Percentiles rank a stretch among this genome's conserved stretches.
phyloP scores from a whole-genome alignment of 2,888 invertebrate genomes.

The Selenia dentaria region DNA sequence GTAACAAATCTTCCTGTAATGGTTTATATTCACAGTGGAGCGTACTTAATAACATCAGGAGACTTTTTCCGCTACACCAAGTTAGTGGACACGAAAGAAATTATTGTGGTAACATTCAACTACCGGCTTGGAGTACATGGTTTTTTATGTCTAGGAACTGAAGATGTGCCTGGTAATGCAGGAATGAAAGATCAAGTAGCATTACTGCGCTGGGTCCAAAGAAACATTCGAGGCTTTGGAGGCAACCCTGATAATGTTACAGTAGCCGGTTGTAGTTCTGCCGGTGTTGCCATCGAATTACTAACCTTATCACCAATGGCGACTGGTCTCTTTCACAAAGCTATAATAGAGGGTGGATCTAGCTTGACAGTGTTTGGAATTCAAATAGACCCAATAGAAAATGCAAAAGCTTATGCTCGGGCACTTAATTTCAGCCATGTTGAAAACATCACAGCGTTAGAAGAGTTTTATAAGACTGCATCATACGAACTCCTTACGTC shows the following conservation, averaged over 20 bases:
- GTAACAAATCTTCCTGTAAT: constrained; percentile 30
- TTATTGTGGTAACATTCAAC: constrained; percentile 33
- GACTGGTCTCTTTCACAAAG: constrained; percentile 28
- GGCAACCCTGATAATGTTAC: constrained; percentile 33
- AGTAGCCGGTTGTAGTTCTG: constrained; percentile 26
- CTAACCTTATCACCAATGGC: constrained; percentile 24
- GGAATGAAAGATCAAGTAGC: constrained; percentile 35
- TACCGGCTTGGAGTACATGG: constrained; percentile 34
- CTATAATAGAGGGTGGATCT: constrained; percentile 28
- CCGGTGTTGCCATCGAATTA: constrained; percentile 24
- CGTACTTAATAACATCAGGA: constrained; percentile 18
- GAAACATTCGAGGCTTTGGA: constrained; percentile 32
- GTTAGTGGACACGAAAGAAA: constrained; percentile 18
- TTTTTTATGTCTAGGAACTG: constrained; percentile 36
- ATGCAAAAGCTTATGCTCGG: constrained; percentile 16
- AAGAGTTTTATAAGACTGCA: constrained; percentile 25
- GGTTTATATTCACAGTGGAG: constrained; percentile 34
- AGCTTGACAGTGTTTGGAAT: background rate
- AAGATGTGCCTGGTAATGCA: constrained; percentile 35
- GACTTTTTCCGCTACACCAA: constrained; percentile 4
- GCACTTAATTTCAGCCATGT: constrained; percentile 14
- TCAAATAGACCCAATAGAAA: constrained; percentile 10
- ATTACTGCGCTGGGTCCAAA: constrained; percentile 28
- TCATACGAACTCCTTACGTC: constrained; percentile 9
- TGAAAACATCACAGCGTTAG: constrained; percentile 26